These are phyloP conservation scores for Leucophenga montana DNA, from an alignment of 2,888 invertebrate species.

Conservation along the genomic window DNA sequence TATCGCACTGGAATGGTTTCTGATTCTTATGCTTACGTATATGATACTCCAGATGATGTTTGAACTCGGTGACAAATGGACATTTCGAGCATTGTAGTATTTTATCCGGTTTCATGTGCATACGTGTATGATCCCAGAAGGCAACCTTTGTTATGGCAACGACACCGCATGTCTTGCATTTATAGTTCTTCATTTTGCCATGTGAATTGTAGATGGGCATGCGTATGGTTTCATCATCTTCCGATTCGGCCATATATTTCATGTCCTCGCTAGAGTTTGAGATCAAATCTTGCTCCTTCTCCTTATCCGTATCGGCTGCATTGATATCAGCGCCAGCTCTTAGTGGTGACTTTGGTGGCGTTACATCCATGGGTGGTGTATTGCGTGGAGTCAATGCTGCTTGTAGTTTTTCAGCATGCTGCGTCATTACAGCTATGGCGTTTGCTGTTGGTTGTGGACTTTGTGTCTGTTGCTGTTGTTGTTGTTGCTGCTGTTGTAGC, in stretches of 20 bases:
- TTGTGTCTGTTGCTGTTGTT: conserved; percentile 27
- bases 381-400: conserved; percentile 64
- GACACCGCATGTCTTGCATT: conserved; percentile 93
- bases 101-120: conserved; percentile 95
- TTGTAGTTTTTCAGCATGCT: conserved; percentile 57
- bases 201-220: conserved; percentile 75
- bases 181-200: conserved; percentile 89
- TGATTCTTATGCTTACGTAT: conserved; percentile 94
- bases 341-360: conserved; percentile 73
- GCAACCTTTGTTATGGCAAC: conserved; percentile 90
- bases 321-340: conserved; percentile 24
- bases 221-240: conserved; percentile 73
- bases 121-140: conserved; percentile 93
- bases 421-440: conserved; percentile 28
- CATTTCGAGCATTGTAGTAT: conserved; percentile 92
- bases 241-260: conserved; percentile 68
- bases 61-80: conserved; percentile 98
- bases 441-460: conserved; percentile 22
- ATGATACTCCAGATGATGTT: conserved; percentile 98
- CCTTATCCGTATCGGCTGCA: conserved; percentile 39
- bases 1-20: conserved; percentile 94
- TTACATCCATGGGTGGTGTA: conserved; percentile 73
- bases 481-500: conserved; percentile 36
- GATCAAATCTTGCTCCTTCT: conserved; percentile 68
- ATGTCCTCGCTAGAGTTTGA: conserved; percentile 72